Percentiles rank a stretch among this genome's conserved stretches.
Evolutionary conservation across 2,113 vertebrate species (phyloP).

Genomic region (Hippolais icterina): DNA sequence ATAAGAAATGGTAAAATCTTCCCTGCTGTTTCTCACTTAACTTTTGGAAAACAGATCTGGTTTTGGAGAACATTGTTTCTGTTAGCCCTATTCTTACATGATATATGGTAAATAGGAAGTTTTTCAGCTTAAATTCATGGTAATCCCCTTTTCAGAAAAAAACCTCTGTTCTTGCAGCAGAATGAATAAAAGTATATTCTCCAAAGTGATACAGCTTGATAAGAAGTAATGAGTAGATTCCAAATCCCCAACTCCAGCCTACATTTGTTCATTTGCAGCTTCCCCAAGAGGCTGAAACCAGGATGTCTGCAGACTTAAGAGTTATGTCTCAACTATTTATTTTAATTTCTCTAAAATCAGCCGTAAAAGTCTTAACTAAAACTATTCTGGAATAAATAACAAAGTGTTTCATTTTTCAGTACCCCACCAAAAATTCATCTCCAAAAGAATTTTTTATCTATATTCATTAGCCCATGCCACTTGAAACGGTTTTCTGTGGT

Average conservation of each 20-base stretch:
- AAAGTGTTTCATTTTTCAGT: not conserved
- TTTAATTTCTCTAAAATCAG: not conserved
- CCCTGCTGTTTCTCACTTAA: not conserved
- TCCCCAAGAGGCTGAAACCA: not conserved
- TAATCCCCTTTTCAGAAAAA: not conserved
- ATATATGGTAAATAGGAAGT: not conserved
- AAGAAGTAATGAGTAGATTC: not conserved
- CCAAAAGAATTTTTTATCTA: not conserved
- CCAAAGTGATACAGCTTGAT: not conserved
- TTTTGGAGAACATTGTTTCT: not conserved
- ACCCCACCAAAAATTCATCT: not conserved
- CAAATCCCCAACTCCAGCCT: not conserved
- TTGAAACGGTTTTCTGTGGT: not conserved
- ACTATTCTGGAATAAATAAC: not conserved
- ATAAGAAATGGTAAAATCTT: not conserved
- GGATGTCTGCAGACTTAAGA: not conserved
- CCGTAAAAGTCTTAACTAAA: not conserved
- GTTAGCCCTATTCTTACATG: not conserved
- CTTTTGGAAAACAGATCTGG: not conserved
- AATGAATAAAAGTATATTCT: not conserved
- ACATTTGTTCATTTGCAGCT: not conserved
- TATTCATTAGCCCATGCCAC: not conserved
- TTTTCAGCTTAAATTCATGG: not conserved
- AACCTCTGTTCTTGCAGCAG: not conserved
- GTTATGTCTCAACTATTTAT: not conserved